Evolutionary conservation across 1,140 invertebrate species (phyloP), one percentile per base, ranked within the genome.

Genomic region (Calliopsis andreniformis): DNA sequence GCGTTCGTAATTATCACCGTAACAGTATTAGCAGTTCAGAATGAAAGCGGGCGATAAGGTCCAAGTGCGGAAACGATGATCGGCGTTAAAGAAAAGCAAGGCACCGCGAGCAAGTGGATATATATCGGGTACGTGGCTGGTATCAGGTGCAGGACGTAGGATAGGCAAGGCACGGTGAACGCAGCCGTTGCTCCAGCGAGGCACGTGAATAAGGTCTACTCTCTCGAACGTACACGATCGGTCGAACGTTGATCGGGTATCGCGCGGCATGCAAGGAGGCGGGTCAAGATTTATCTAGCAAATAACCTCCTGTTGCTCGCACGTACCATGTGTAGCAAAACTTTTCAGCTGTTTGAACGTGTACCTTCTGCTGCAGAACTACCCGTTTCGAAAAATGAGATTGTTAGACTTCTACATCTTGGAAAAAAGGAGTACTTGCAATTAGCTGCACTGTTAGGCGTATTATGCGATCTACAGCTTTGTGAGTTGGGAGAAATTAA

Each of bases 201-300:
- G 71, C 83, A 86, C 84, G 84, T 83, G 84, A 86, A 82, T 77
- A 59, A 78, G 80, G 73, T 68, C 56, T 72, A 42, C 64, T 63
- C 80, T 63, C 77, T 76, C 47, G 53, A 69, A 55, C 69, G 69
- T 80, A 78, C 68, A 72, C 76, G 85, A 86, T 86, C 85, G 76
- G 66, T 49, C 76, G 78, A 79, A 82, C 69, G 82, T 80, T 78
- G 85, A 86, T 87, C 85, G 86, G 68, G 71, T 86, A 87, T 87
- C 86, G 78, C 69, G 58, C 75, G 80, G 85, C 86, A 87, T 87
- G 85, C 86, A 86, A 87, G 77, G 70, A 79, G 86, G 86, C 86
- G 86, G 85, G 64, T 70, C 78, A 71, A 87, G 86, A 87, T 86
- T 86, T 83, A 87, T 87, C 86, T 83, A 83, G 81, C 85, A 80